Evolutionary conservation across 2,113 vertebrate species (phyloP).

Genomic region (Lagopus leucura): DNA sequence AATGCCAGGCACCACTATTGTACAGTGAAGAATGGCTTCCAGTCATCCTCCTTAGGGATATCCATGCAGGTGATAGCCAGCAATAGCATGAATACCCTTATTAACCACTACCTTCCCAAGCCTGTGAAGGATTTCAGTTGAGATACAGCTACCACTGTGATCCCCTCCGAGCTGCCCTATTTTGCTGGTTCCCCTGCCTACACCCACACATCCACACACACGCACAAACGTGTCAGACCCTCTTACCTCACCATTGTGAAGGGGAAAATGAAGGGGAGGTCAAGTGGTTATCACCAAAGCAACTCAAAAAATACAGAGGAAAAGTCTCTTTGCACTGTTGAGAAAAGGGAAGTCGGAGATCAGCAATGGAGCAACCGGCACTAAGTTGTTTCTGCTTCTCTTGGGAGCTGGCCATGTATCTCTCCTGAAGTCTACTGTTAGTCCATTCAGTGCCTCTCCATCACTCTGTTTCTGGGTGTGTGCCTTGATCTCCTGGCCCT

Average conservation of each 20-base stretch:
- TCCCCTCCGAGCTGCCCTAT: not conserved
- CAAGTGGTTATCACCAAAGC: constrained; percentile 8
- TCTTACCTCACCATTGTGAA: constrained; percentile 75
- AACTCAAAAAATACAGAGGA: constrained; percentile 4
- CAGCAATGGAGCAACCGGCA: not conserved
- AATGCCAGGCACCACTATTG: not conserved
- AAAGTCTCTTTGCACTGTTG: not conserved
- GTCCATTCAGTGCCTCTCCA: constrained; percentile 13
- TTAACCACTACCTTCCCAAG: not conserved
- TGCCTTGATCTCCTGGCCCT: not conserved
- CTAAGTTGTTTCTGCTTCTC: not conserved
- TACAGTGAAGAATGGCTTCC: not conserved
- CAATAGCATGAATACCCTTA: not conserved
- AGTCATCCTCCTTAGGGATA: not conserved
- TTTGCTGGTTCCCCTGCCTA: not conserved
- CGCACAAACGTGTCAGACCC: not conserved
- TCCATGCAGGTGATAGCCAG: not conserved
- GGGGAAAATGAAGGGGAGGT: not conserved
- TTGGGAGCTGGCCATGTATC: constrained; percentile 54
- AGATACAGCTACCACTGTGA: not conserved
- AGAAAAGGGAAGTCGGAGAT: constrained; percentile 52
- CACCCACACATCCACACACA: too few species aligned
- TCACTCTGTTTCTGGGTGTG: not conserved
- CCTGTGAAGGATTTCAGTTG: not conserved
- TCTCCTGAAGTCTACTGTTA: not conserved